phyloP scores from a whole-genome alignment of 2,888 invertebrate species.

The Sericinus montela region DNA sequence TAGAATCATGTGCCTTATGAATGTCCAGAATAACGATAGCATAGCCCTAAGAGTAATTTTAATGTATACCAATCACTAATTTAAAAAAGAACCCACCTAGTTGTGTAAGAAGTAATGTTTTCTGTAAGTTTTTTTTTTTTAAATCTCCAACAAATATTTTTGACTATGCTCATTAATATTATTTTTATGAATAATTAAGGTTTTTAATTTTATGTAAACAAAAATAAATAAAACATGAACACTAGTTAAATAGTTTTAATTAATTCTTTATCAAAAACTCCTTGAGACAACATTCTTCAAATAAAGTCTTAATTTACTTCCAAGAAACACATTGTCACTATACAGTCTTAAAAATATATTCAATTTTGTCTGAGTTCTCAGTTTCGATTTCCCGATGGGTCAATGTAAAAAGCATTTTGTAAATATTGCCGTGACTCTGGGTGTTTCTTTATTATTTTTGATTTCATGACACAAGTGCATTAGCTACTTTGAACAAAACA shows the following conservation, averaged over 20 bases:
- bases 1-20: too few relatives aligned
- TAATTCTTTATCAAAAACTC: slow-evolving; percentile 28
- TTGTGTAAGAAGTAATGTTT: slow-evolving; percentile 16
- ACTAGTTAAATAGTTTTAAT: slow-evolving; percentile 29
- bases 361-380: too few relatives aligned
- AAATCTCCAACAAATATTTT: too few relatives aligned
- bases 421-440: too few relatives aligned
- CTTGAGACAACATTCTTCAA: slow-evolving; percentile 32
- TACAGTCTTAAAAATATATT: slow-evolving; percentile 35
- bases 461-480: too few relatives aligned
- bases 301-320: slow-evolving; percentile 31
- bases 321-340: slow-evolving; percentile 28
- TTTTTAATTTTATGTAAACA: neutral
- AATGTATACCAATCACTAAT: neutral
- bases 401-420: too few relatives aligned
- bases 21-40: too few relatives aligned
- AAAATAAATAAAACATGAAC: slow-evolving; percentile 25
- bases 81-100: neutral
- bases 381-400: too few relatives aligned
- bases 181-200: neutral
- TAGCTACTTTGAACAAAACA: too few relatives aligned
- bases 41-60: too few relatives aligned
- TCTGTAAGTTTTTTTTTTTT: too few relatives aligned
- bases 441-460: too few relatives aligned
- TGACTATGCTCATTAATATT: neutral